A percentile compares a stretch with the other conserved stretches of the same genome.
Evolutionary conservation across 2,888 invertebrate species (phyloP).

Genomic region (Dasypolia templi): DNA sequence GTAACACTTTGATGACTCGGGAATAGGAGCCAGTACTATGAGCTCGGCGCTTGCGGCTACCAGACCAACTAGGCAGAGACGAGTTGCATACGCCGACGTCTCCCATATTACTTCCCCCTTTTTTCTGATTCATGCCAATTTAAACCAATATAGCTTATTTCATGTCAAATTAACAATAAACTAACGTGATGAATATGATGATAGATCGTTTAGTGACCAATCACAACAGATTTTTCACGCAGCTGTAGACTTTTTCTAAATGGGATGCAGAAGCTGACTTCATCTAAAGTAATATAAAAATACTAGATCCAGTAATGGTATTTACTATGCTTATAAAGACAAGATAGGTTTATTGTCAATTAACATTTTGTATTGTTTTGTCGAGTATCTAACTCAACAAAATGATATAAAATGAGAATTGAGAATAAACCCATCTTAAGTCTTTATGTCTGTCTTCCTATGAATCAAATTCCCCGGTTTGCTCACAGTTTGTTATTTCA

Average conservation of each 20-base stretch:
- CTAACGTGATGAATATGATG: too few species aligned
- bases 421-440: too few species aligned
- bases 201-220: not conserved
- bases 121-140: conserved; percentile 9
- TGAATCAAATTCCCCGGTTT: not conserved
- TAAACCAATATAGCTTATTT: not conserved
- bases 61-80: not conserved
- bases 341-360: too few species aligned
- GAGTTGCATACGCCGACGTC: not conserved
- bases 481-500: not conserved
- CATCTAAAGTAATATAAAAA: too few species aligned
- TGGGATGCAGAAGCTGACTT: too few species aligned
- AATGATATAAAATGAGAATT: too few species aligned
- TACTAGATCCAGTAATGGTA: too few species aligned
- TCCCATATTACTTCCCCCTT: not conserved
- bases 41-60: not conserved
- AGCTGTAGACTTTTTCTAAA: not conserved
- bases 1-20: not conserved
- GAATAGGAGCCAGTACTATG: not conserved
- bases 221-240: not conserved
- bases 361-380: too few species aligned
- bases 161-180: not conserved
- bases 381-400: too few species aligned
- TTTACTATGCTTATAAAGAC: too few species aligned
- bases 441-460: not conserved